Base-by-base conservation (phyloP, 2,888 invertebrate genomes). In the Caenorhabditis sp. region DNA sequence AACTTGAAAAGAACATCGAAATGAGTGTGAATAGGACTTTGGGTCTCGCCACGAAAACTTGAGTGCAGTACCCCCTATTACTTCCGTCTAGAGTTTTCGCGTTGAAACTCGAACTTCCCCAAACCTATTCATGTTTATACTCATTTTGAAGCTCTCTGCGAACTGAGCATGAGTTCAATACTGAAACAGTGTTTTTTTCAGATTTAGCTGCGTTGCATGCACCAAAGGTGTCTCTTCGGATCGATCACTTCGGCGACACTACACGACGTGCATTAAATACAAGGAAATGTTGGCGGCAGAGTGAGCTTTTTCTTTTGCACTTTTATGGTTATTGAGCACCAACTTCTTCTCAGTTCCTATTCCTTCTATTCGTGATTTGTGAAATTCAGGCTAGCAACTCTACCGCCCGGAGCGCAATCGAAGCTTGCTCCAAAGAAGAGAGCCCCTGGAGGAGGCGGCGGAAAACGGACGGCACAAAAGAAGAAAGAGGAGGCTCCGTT, bases 141-240 rank as follows among this genome's bases (percentile, higher is more conserved):
- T 68, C 38, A 49, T 61, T 19, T 12, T 0, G 31, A 73, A 28
- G 24, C 38, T 28, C 35, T 59, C 58, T 1, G 7, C 59, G 38
- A 10, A 16, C 58, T 31, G 16, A 58, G 16, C 7, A 22, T 8
- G n/a, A 44, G 16, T 61, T 12, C 16, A 41, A 44, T 10, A 1
- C 10, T 5, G 28, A 61, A 61, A 28, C 24, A 22, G 38, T 38
- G 6, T 12, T 12, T 6, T 63, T 77, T 83, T 35, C 80, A 87
- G 85, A 22, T 87, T 38, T 12, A 38, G 38, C 6, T 38, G 38
- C 12, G 87, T 68, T 81, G 81, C 8, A 58, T 85, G 8, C 86
- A 86, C 77, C 75, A 85, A 28, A 87, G 85, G 58, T 6, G 86
- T 87, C 8, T 81, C 82, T n/a, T 87, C 87, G 14, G 68, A 75